Evolutionary conservation across 1,140 invertebrate species (phyloP), one percentile per base, ranked within the genome.

Genomic region (Sycophila sp.): DNA sequence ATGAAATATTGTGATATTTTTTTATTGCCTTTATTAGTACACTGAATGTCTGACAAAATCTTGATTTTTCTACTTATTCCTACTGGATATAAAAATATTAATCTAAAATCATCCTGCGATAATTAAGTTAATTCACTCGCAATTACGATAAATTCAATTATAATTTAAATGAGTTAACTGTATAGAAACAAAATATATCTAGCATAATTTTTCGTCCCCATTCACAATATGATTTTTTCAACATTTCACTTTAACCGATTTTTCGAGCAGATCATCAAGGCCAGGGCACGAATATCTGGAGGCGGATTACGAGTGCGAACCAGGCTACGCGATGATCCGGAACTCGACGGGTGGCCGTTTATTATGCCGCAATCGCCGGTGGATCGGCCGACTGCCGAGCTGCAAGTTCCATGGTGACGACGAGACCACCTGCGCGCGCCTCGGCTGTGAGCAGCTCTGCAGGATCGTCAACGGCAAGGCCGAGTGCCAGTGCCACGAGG

Each of bases 401-500:
- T 86, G 82, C 69, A 80, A 76, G 68, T 72, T 76, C 59, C 77
- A 71, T 53, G 79, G 78, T 62, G 80, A 79, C 73, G 34, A 60
- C n/a, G 76, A 76, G 7, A 73, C 77, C 51, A 62, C 73, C 8
- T 85, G 84, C 59, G 75, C 73, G 10, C 77, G 78, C 40, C 78
- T 78, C 38, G 78, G 76, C 51, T 85, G 85, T 51, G 83, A 88
- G 64, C 85, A 88, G 40, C 73, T 84, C 38, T 89, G 88, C 74
- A 83, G 80, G 63, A 84, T 87, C 72, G 79, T 84, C 67, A 78
- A 83, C 72, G 86, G 85, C 17, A 75, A 73, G 22, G 80, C 83
- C 28, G 80, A 79, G 59, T 89, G 88, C 63, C 83, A 77, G 28
- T 89, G 88, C 78, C 82, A 82, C 73, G 77, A 86, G 75, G 87